Conservation (phyloP, 1,140 invertebrate species). For the Drosophila lacteicornis region DNA sequence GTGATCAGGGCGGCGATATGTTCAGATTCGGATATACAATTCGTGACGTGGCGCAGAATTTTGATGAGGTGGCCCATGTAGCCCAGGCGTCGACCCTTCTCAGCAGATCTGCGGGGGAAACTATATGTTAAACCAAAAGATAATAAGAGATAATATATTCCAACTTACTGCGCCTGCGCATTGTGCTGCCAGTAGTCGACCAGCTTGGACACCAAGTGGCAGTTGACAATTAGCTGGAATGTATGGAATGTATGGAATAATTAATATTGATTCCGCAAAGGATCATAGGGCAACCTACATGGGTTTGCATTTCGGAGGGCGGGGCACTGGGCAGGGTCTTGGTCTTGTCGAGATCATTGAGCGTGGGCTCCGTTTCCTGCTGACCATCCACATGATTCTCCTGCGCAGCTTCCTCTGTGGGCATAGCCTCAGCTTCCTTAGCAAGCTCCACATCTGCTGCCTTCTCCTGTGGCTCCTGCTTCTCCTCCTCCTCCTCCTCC, state of each 20-base stretch:
- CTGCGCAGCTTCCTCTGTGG: background rate
- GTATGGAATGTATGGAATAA: constrained; percentile 48
- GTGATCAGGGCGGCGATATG: constrained; percentile 82
- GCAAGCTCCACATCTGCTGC: background rate
- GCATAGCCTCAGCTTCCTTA: constrained; percentile 3
- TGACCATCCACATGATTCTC: constrained; percentile 47
- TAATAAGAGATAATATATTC: background rate
- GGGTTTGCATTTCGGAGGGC: constrained; percentile 79
- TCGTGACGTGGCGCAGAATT: constrained; percentile 85
- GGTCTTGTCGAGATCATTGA: constrained; percentile 69
- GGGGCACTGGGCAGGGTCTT: constrained; percentile 48
- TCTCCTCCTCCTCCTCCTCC: constrained; percentile 6
- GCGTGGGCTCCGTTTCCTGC: constrained; percentile 39
- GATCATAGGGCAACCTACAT: constrained; percentile 54
- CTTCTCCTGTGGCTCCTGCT: constrained; percentile 8
- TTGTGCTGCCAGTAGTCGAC: constrained; percentile 89
- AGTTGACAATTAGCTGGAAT: constrained; percentile 89
- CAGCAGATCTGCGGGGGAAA: constrained; percentile 59
- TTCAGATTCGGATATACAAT: constrained; percentile 80
- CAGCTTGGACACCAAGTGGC: constrained; percentile 88
- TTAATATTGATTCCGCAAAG: background rate
- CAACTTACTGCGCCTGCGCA: constrained; percentile 86
- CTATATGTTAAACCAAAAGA: constrained; percentile 15
- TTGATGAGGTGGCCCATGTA: constrained; percentile 93
- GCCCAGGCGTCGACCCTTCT: constrained; percentile 86